phyloP scores from a whole-genome alignment of 2,888 invertebrate genomes.

The Anthrax anthrax region DNA sequence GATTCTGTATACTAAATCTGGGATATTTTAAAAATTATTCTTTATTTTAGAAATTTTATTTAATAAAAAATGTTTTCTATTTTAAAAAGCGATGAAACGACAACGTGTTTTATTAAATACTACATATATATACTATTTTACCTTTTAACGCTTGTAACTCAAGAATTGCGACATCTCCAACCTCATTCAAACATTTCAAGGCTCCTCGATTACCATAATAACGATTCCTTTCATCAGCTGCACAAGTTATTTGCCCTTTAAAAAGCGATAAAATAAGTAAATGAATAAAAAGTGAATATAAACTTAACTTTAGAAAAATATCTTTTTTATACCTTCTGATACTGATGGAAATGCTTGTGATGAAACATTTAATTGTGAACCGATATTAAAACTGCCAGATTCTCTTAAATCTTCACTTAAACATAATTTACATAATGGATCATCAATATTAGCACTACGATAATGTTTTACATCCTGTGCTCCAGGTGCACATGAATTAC shows the following conservation, averaged over 20 bases:
- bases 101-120: too few relatives aligned
- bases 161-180: constrained; percentile 46
- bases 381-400: background rate
- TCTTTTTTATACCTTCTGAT: background rate
- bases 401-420: background rate
- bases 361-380: background rate
- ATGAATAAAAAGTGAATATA: background rate
- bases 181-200: constrained; percentile 39
- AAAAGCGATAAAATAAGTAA: background rate
- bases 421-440: constrained; percentile 23
- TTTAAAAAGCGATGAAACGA: too few relatives aligned
- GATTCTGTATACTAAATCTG: too few relatives aligned
- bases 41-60: too few relatives aligned
- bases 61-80: too few relatives aligned
- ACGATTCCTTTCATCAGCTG: constrained; percentile 38
- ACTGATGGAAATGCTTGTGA: background rate
- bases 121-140: too few relatives aligned
- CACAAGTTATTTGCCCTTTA: constrained; percentile 30
- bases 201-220: constrained; percentile 48
- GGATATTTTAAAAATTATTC: too few relatives aligned
- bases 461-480: constrained; percentile 38
- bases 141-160: constrained; percentile 38
- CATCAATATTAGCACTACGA: constrained; percentile 16
- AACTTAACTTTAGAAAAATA: background rate
- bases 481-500: constrained; percentile 47